These are phyloP conservation scores for Atractosteus spatula DNA, from an alignment of 2,113 vertebrate genomes.

Conservation along the genomic window DNA sequence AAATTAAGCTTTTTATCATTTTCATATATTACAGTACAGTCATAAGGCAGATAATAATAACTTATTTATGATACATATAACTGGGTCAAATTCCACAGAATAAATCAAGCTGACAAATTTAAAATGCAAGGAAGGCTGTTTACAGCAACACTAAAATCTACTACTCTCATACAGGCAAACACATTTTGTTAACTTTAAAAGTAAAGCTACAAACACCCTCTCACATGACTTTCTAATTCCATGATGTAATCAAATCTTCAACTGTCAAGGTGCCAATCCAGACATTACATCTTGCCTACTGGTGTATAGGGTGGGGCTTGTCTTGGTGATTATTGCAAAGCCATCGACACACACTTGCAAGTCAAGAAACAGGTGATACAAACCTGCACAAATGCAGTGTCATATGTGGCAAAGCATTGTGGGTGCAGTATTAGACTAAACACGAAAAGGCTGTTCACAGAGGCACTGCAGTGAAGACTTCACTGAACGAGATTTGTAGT, in stretches of 20 bases:
- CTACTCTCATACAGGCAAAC: not conserved
- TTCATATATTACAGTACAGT: too few relatives aligned
- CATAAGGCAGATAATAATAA: too few relatives aligned
- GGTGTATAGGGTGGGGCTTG: not conserved
- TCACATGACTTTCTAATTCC: not conserved
- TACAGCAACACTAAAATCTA: too few relatives aligned
- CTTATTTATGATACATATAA: too few relatives aligned
- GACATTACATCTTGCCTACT: not conserved
- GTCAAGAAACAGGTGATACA: not conserved
- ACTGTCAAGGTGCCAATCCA: not conserved
- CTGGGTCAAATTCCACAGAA: too few relatives aligned
- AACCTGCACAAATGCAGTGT: not conserved
- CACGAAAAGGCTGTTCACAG: too few relatives aligned
- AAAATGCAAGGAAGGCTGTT: too few relatives aligned
- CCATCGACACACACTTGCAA: not conserved
- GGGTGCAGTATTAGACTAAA: too few relatives aligned
- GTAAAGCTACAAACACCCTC: not conserved
- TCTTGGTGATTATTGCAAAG: not conserved
- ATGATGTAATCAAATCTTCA: not conserved
- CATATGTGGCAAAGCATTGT: not conserved
- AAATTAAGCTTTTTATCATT: too few relatives aligned
- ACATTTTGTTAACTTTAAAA: not conserved
- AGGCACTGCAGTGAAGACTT: too few relatives aligned
- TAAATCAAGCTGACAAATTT: too few relatives aligned
- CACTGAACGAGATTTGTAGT: too few relatives aligned